Evolutionary conservation across 2,888 invertebrate species (phyloP).

Genomic region (Xanthorhoe spadicearia): DNA sequence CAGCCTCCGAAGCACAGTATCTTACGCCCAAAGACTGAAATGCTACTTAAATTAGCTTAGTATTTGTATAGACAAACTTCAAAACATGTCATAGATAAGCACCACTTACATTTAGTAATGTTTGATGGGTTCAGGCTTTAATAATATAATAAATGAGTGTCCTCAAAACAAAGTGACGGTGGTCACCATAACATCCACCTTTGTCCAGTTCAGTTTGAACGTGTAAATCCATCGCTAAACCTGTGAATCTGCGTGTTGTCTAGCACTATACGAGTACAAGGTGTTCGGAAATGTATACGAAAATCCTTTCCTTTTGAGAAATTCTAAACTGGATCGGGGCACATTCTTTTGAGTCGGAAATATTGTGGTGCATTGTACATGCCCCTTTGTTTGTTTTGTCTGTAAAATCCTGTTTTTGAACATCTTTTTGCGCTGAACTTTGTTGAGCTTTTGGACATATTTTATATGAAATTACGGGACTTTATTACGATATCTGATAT

Average conservation of each 20-base stretch:
- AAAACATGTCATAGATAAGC: too few relatives aligned
- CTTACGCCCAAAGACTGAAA: too few relatives aligned
- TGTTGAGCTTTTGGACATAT: conserved; percentile 3
- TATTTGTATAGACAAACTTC: too few relatives aligned
- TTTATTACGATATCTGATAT: too few relatives aligned
- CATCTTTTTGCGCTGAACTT: conserved; percentile 18
- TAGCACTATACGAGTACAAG: conserved; percentile 33
- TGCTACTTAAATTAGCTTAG: too few relatives aligned
- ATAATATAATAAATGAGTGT: background rate
- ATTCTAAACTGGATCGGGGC: conserved; percentile 33
- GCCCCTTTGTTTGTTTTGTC: conserved; percentile 21
- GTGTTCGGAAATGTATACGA: conserved; percentile 39
- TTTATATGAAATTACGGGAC: too few relatives aligned
- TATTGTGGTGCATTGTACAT: conserved; percentile 30
- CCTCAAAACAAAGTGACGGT: background rate
- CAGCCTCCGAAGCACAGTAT: too few relatives aligned
- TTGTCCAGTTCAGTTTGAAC: background rate
- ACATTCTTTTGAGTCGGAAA: conserved; percentile 32
- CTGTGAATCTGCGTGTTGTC: conserved; percentile 16
- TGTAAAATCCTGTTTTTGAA: conserved; percentile 20
- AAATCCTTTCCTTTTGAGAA: conserved; percentile 38
- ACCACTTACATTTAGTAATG: too few relatives aligned
- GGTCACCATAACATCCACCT: background rate
- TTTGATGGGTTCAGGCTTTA: too few relatives aligned
- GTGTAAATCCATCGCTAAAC: conserved; percentile 13